These are phyloP conservation scores for Lasioglossum albipes DNA, from an alignment of 1,140 invertebrate genomes.

Conservation along the genomic window DNA sequence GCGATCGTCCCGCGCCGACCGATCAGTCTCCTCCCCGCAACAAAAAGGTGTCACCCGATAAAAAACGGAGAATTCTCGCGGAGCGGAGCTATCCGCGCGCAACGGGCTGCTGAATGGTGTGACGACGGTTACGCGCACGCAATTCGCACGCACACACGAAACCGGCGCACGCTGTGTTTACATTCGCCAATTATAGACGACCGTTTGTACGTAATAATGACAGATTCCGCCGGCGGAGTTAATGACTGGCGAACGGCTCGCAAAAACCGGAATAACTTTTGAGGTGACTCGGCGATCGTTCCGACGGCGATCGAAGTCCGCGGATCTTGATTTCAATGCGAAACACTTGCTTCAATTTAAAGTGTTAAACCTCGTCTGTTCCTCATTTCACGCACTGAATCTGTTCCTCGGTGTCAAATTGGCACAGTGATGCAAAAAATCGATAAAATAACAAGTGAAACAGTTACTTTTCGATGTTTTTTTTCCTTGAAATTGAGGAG, in stretches of 20 bases:
- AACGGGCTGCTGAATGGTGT: conserved; percentile 41
- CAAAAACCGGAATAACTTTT: conserved; percentile 54
- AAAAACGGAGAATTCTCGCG: neutral
- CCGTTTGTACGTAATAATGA: conserved; percentile 63
- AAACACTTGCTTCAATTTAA: no score
- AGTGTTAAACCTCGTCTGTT: no score
- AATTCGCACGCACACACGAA: conserved; percentile 33
- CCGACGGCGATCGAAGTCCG: no score
- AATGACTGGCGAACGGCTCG: conserved; percentile 49
- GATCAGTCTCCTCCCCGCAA: neutral
- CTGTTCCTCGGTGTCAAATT: no score
- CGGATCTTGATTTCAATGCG: no score
- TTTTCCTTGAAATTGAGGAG: no score
- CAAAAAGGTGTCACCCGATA: neutral
- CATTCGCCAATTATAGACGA: conserved; percentile 66
- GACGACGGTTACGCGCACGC: conserved; percentile 40
- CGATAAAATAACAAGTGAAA: no score
- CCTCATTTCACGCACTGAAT: no score
- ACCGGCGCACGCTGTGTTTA: conserved; percentile 61
- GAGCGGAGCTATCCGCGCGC: neutral
- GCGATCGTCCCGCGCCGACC: no score
- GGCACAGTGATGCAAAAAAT: no score
- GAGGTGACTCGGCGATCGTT: neutral
- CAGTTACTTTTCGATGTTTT: no score
- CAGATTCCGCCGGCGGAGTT: conserved; percentile 55